Percentiles rank a stretch among this genome's conserved stretches.
These are phyloP conservation scores for Sinodicranocentrus sp. DNA, from an alignment of 2,888 invertebrate species.

Conservation along the genomic window DNA sequence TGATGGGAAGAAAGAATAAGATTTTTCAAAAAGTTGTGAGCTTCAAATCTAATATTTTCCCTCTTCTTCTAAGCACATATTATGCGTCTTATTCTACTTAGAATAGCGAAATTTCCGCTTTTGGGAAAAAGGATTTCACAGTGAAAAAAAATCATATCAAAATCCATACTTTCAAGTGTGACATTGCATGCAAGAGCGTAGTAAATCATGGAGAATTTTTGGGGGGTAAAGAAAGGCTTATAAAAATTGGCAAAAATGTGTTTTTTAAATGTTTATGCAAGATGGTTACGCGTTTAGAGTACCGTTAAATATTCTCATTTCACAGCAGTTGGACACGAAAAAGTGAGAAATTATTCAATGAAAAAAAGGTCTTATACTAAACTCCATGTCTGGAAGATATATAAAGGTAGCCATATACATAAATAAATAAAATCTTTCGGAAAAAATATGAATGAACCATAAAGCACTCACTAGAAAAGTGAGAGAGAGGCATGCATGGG, in stretches of 20 bases:
- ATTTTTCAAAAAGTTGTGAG: background rate
- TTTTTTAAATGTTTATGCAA: no score
- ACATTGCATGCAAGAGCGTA: background rate
- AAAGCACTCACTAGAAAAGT: background rate
- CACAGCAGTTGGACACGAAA: slow-evolving; percentile 15
- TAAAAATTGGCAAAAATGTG: no score
- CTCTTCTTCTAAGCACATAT: background rate
- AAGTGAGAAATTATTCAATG: slow-evolving; percentile 10
- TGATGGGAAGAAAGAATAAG: no score
- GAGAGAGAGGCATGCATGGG: background rate
- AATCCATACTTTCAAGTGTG: background rate
- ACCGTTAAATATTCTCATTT: slow-evolving; percentile 30
- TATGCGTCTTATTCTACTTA: no score
- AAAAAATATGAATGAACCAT: background rate
- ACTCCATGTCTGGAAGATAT: no score
- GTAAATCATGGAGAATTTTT: background rate
- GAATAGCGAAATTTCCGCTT: no score
- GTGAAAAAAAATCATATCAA: background rate
- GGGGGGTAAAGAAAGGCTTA: no score
- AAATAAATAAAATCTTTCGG: background rate
- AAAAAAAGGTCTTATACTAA: background rate
- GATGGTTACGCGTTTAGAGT: background rate
- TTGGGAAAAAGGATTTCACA: no score
- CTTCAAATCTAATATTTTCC: no score
- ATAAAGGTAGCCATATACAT: background rate